Base-by-base conservation (phyloP, 2,888 invertebrate genomes). In the Papilio elwesi region DNA sequence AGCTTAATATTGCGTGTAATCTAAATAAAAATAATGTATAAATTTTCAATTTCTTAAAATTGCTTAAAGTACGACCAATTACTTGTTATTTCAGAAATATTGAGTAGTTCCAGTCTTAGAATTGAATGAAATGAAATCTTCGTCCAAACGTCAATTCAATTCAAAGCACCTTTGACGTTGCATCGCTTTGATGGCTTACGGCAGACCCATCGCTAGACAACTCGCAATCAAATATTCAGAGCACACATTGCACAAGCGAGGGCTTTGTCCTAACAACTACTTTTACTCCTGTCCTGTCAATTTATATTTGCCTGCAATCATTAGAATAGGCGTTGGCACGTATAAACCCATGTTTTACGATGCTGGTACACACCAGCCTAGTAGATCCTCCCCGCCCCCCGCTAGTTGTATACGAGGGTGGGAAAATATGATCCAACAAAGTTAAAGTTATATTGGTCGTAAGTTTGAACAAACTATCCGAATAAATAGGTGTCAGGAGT, bases 251-350 rank as follows among this genome's bases (percentile, higher is more conserved):
- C 77, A 74, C 80, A 85, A 79, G 85, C 89, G 90, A 86, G 82
- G 87, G 83, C 80, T 85, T 83, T 82, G 78, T 85, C 78, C 85
- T 90, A 91, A 92, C 90, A 88, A 91, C 89, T 88, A 90, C 90
- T 91, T 90, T 89, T 83, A 82, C 83, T 83, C 86, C 87, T 76
- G 79, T 81, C 80, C 90, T 91, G 93, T 92, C 93, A 92, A 87
- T 92, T 91, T 87, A 82, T 89, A 92, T 92, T 93, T 92, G 92
- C 90, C 85, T 92, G 88, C 87, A 88, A 85, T 89, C 86, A 84
- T 87, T 86, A 89, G 87, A 86, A 84, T 85, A 83, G 83, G 82
- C 83, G 85, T 84, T 80, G 82, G 82, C 81, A 80, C 80, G 83
- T 82, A 82, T 76, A 75, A 78, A 64, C 72, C 68, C 80, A 85